These are phyloP conservation scores for Discoglossus pictus DNA, from an alignment of 2,797 vertebrate species.

Conservation along the genomic window DNA sequence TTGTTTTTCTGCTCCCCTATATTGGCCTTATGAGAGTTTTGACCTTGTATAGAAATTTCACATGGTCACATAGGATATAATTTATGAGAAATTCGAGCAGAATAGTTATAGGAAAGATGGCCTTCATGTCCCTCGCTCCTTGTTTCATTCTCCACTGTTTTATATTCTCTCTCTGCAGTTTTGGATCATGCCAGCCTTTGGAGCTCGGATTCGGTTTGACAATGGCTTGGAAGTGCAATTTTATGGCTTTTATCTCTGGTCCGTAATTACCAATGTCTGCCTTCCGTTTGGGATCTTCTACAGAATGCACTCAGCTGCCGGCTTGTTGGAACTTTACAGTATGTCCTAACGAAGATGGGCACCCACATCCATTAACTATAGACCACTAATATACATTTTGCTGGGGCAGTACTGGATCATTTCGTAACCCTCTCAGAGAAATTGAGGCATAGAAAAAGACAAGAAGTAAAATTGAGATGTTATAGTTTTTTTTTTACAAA, in stretches of 20 bases:
- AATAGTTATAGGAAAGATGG: background rate
- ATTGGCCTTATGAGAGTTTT: too few species aligned
- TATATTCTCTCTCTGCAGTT: constrained; percentile 67
- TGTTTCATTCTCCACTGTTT: too few species aligned
- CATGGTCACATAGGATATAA: too few species aligned
- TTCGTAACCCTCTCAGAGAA: too few species aligned
- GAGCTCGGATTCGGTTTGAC: constrained; percentile 79
- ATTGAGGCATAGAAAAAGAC: too few species aligned
- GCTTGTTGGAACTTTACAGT: constrained; percentile 76
- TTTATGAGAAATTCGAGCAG: too few species aligned
- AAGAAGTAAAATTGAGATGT: too few species aligned
- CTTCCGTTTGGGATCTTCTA: constrained; percentile 83
- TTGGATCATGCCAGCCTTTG: constrained; percentile 83
- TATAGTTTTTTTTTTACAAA: too few species aligned
- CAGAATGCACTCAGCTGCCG: constrained; percentile 80
- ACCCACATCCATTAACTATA: background rate
- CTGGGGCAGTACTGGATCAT: too few species aligned
- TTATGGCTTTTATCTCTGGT: constrained; percentile 73
- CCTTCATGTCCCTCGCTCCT: background rate
- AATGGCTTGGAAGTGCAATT: constrained; percentile 66
- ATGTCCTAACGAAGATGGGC: constrained; percentile 56
- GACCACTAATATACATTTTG: too few species aligned
- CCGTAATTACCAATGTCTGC: constrained; percentile 72
- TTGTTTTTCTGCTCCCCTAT: too few species aligned
- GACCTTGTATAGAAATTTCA: too few species aligned